A percentile compares a stretch with the other conserved stretches of the same genome.
Conservation (phyloP, 2,888 invertebrate species). For the Trilocha varians region DNA sequence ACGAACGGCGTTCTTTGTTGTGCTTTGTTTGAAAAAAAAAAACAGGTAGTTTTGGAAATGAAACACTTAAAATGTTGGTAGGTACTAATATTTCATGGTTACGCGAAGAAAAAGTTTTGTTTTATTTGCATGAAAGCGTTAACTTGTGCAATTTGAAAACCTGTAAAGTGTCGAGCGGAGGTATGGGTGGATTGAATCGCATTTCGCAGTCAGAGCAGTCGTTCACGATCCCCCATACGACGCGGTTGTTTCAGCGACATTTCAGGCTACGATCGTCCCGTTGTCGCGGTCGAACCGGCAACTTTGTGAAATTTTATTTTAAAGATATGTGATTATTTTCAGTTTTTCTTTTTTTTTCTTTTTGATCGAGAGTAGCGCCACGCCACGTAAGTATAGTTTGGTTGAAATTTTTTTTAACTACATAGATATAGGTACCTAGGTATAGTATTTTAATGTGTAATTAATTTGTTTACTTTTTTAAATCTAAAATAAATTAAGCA, state of each 20-base stretch:
- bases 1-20: no score
- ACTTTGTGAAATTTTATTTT: slow-evolving; percentile 20
- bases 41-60: no score
- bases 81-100: no score
- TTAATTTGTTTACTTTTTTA: no score
- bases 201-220: slow-evolving; percentile 15
- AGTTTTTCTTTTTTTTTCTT: slow-evolving; percentile 5
- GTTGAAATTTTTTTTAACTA: no score
- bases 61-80: no score
- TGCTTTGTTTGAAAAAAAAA: no score
- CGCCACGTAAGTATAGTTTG: neutral
- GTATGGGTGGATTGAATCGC: neutral
- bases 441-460: no score
- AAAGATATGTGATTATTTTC: slow-evolving; percentile 14
- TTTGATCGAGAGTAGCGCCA: slow-evolving; percentile 2
- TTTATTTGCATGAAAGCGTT: neutral
- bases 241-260: slow-evolving; percentile 20
- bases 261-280: slow-evolving; percentile 16
- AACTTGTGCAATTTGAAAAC: neutral
- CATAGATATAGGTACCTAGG: no score
- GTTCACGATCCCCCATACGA: slow-evolving; percentile 19
- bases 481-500: no score
- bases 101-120: no score
- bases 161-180: neutral
- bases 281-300: slow-evolving; percentile 7